Conservation (phyloP, 2,797 vertebrate genomes). For the Enteromius unitaeniatus region DNA sequence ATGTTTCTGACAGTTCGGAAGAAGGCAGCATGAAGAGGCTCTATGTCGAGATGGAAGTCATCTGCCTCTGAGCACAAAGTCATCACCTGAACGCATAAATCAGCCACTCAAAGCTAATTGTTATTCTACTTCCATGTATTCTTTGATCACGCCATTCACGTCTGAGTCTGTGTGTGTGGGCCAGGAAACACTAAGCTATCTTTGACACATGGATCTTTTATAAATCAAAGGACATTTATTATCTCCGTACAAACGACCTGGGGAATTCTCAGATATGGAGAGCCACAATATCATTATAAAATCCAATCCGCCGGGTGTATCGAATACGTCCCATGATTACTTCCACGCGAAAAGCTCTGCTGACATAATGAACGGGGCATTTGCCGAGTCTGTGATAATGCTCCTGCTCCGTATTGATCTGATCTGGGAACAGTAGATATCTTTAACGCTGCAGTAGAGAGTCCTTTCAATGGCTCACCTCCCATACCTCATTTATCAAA, state of each 20-base stretch:
- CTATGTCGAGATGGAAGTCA: conserved; percentile 12
- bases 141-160: background rate
- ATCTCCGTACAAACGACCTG: conserved; percentile 29
- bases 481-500: conserved; percentile 59
- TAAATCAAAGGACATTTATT: conserved; percentile 50
- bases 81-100: conserved; percentile 5
- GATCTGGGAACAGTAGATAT: conserved; percentile 51
- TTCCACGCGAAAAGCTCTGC: conserved; percentile 35
- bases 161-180: conserved; percentile 27
- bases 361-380: conserved; percentile 41
- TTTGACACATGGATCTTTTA: conserved; percentile 38
- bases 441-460: conserved; percentile 35
- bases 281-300: conserved; percentile 43
- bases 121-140: conserved; percentile 26
- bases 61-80: conserved; percentile 10
- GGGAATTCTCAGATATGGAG: conserved; percentile 40
- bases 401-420: conserved; percentile 35
- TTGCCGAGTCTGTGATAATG: conserved; percentile 18
- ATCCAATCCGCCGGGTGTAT: conserved; percentile 41
- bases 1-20: background rate
- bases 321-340: conserved; percentile 28
- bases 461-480: conserved; percentile 47
- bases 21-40: background rate
- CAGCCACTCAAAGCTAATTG: conserved; percentile 33
- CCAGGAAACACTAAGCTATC: conserved; percentile 28